Evolutionary conservation across 2,888 invertebrate species (phyloP), one percentile per base, ranked within the genome.

Genomic region (Drosophila putrida): DNA sequence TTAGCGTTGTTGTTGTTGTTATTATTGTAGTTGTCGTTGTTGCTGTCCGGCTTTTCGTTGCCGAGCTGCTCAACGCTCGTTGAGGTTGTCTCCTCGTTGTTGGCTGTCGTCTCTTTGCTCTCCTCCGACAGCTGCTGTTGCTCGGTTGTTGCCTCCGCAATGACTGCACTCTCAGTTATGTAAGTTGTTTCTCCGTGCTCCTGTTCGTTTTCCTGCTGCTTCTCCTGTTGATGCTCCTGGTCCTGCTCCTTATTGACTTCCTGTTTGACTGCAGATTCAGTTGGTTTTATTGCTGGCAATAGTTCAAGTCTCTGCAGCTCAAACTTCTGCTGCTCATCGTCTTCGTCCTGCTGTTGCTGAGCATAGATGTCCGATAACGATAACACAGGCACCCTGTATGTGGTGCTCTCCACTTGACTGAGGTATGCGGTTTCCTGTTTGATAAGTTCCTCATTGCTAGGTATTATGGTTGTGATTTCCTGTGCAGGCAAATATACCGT

Each of bases 351-450:
- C 35, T 91, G 91, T 27, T 90, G 83, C 58, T 90, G 86, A 13
- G 78, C 87, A 70, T 87, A 81, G 49, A 84, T 84, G 67, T 84
- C 70, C 4, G 90, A 78, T n/a, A 89, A 65, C 33, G 89, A 89
- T 20, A 82, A 49, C 41, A 83, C 47, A 4, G 85, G 80, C 28
- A 78, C 53, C n/a, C 62, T 78, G 15, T 57, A 75, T n/a, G 87
- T 88, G 38, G 71, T 79, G 11, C 69, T 80, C 59, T 84, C 76
- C 47, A 61, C 36, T 13, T 53, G 43, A 27, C 68, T 68, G 3
- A 64, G 76, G 60, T 77, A 64, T 35, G 66, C 55, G 25, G 55
- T 62, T 69, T 83, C 82, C 58, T 60, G 70, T 65, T 74, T 71
- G 31, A 59, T 62, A 31, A 65, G 59, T 27, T 71, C 71, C 58